Base-by-base conservation (phyloP, 2,888 invertebrate genomes). In the Lydus trimaculatus region DNA sequence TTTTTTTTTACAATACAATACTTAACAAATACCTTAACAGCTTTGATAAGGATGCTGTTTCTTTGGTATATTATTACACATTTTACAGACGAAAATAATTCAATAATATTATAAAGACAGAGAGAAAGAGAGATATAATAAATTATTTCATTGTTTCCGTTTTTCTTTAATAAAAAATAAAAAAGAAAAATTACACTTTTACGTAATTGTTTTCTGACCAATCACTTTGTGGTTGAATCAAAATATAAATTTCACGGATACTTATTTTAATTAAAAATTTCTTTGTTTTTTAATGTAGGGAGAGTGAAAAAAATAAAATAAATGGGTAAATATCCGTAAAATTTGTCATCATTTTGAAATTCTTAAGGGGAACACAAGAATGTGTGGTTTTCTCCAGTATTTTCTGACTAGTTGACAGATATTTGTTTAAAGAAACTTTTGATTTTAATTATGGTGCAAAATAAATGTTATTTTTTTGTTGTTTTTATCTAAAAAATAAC, bases 51-150 rank as follows among this genome's bases (percentile, higher is more conserved):
- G 82, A 78, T 79, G 81, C 83, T 80, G 82, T 80, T 79, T 85
- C 85, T 85, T 85, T 85, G 85, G 85, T 85, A 85, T 81, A 82
- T 83, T 85, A 85, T 85, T 85, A 85, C 85, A 85, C 85, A 84
- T 83, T 84, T 84, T 82, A 81, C 78, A 81, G 23, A 52, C 52
- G 25, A 52, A 52, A 52, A 23, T 11, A 52, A 52, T 43, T 13
- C 13, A 36, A 15, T n/a, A 6, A 43, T 43, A 17, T 43, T 43
- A 52, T 52, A 52, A 25, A 23, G 13, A 52, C 11, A 52, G 52
- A 52, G 23, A 52, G 52, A 23, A 25, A 52, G 23, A 52, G 52
- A 52, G 25, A 80, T 76, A 73, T 74, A 82, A 81, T 82, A 81
- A 82, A 78, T 79, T 78, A 78, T 72, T 74, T 72, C 63, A 64